Evolutionary conservation across 1,140 invertebrate species (phyloP), one percentile per base, ranked within the genome.

Genomic region (Cotesia glomerata): DNA sequence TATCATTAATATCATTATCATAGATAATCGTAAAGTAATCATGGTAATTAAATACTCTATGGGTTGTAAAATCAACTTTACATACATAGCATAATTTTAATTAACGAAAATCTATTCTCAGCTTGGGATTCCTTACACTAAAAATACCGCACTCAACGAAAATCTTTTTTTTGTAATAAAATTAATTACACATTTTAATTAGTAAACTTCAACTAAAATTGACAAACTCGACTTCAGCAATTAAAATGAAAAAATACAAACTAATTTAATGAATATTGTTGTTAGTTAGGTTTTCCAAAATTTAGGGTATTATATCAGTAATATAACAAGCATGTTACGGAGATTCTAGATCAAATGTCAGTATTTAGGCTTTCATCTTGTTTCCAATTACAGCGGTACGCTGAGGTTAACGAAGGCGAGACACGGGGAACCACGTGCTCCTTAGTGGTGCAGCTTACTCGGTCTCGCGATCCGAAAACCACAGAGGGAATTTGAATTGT

Each of bases 401-500:
- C 13, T 18, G 58, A 59, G 58, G 58, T 59, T 59, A 59, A 59
- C 58, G 58, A 59, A 59, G 58, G 58, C 58, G 58, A 59, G 58
- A 59, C 58, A 59, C 18, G 18, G 16, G 14, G 58, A 59, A 34
- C 16, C 58, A 59, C 58, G 58, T 26, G 58, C 58, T 59, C 18
- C 58, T 59, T 59, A 59, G 16, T 59, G 58, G 58, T 11, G n/a
- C 58, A 34, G 58, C 18, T 59, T 59, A 59, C 58, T 34, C 18
- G 58, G 58, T 32, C 9, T 34, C 18, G 26, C 58, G 18, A 65
- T 52, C 39, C 63, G n/a, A 39, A 18, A 35, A 71, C 59, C 59
- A 36, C 69, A 26, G 13, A 16, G 32, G 69, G 59, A 35, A 51
- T 71, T 49, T 71, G 61, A 49, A 63, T 52, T 71, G 59, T 63